These are phyloP conservation scores for Tichodroma muraria DNA, from an alignment of 2,113 vertebrate genomes.

Conservation along the genomic window DNA sequence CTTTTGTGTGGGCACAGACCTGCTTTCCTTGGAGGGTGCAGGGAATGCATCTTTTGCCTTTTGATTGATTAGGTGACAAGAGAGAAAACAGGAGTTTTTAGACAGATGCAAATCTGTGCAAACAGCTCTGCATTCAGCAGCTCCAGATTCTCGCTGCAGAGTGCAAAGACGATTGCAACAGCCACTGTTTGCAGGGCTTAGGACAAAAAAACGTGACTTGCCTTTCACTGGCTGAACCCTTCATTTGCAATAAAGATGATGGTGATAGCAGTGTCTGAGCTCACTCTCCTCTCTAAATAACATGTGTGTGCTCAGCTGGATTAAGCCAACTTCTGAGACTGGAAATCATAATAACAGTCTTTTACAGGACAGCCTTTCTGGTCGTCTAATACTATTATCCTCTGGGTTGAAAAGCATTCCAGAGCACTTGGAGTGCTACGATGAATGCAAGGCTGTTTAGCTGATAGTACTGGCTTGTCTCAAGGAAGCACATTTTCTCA, in stretches of 20 bases:
- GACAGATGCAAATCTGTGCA: background rate
- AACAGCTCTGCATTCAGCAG: background rate
- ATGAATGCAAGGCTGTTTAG: slow-evolving; percentile 35
- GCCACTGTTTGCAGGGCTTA: slow-evolving; percentile 24
- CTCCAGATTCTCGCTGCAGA: background rate
- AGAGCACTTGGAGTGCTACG: slow-evolving; percentile 13
- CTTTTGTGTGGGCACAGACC: background rate
- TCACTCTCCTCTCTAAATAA: slow-evolving; percentile 42
- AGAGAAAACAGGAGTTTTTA: background rate
- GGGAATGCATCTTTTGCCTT: background rate
- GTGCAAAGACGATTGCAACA: background rate
- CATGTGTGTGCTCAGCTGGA: slow-evolving; percentile 59
- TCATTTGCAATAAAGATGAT: slow-evolving; percentile 30
- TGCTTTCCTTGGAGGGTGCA: background rate
- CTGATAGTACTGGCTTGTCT: slow-evolving; percentile 36
- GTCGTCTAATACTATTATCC: slow-evolving; percentile 50
- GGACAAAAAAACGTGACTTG: slow-evolving; percentile 33
- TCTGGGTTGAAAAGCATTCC: slow-evolving; percentile 53
- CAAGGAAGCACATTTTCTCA: slow-evolving; percentile 31
- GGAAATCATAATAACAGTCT: slow-evolving; percentile 53
- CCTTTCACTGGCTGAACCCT: slow-evolving; percentile 26
- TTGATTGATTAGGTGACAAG: slow-evolving; percentile 20
- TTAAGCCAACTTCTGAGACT: slow-evolving; percentile 50
- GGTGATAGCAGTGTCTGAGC: slow-evolving; percentile 28
- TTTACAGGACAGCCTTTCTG: slow-evolving; percentile 53